Conservation (phyloP, 2,113 vertebrate species). For the Corythornis madagascariensis region DNA sequence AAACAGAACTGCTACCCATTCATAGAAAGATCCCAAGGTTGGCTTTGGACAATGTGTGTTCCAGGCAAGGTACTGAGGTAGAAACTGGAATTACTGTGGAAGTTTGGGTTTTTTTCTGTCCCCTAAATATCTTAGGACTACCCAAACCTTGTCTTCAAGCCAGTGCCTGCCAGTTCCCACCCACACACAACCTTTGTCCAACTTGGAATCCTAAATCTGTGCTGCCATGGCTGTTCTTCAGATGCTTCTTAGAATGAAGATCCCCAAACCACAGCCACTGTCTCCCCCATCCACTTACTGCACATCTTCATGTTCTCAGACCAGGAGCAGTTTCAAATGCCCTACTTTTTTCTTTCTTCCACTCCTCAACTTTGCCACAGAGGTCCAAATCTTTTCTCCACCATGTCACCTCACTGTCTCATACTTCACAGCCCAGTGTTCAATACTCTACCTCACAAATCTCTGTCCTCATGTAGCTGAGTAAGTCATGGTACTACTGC, state of each 20-base stretch:
- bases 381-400: not conserved
- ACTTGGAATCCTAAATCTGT: not conserved
- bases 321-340: not conserved
- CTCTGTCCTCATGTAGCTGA: not conserved
- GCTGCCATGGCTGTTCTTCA: not conserved
- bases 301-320: not conserved
- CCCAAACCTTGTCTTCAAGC: not conserved
- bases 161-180: not conserved
- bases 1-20: not conserved
- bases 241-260: not conserved
- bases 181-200: not conserved
- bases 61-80: not conserved
- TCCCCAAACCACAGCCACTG: not conserved
- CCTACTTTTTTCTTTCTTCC: not conserved
- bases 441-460: not conserved
- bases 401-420: not conserved
- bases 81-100: not conserved
- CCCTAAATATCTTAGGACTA: not conserved
- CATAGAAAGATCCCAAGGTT: not conserved
- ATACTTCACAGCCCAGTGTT: not conserved
- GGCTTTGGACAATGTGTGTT: not conserved
- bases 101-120: not conserved
- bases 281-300: not conserved
- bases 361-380: not conserved
- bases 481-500: not conserved